These are phyloP conservation scores for Urocynchramus pylzowi DNA, from an alignment of 2,113 vertebrate species.

Conservation along the genomic window DNA sequence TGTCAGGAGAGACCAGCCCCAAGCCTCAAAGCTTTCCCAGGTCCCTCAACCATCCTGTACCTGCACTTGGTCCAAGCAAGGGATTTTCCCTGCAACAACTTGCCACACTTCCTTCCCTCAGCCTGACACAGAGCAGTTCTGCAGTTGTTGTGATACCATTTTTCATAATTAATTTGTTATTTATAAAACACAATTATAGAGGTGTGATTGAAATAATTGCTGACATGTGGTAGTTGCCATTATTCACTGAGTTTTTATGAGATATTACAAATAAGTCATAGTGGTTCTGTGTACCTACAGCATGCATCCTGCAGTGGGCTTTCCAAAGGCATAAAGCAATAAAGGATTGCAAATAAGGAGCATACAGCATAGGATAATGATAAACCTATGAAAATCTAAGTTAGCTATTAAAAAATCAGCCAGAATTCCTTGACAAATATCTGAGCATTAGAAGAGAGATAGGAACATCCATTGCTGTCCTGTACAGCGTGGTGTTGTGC, in stretches of 20 bases:
- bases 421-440: neutral
- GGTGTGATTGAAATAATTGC: neutral
- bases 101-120: neutral
- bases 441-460: neutral
- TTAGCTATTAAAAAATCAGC: neutral
- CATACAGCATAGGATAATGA: neutral
- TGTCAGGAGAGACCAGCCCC: neutral
- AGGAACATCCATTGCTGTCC: neutral
- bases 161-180: neutral
- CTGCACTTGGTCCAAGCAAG: neutral
- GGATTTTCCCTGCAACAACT: neutral
- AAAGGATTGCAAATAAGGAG: neutral
- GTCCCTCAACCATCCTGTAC: neutral
- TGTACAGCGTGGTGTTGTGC: neutral
- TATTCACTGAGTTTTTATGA: neutral
- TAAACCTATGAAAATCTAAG: neutral
- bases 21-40: neutral
- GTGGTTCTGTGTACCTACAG: neutral
- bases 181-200: neutral
- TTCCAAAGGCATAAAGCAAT: neutral
- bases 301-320: neutral
- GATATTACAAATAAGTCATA: neutral
- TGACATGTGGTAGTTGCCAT: neutral
- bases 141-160: neutral
- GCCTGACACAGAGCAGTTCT: neutral